Evolutionary conservation across 2,888 invertebrate species (phyloP), one percentile per base, ranked within the genome.

Genomic region (Ctenicera cuprea): DNA sequence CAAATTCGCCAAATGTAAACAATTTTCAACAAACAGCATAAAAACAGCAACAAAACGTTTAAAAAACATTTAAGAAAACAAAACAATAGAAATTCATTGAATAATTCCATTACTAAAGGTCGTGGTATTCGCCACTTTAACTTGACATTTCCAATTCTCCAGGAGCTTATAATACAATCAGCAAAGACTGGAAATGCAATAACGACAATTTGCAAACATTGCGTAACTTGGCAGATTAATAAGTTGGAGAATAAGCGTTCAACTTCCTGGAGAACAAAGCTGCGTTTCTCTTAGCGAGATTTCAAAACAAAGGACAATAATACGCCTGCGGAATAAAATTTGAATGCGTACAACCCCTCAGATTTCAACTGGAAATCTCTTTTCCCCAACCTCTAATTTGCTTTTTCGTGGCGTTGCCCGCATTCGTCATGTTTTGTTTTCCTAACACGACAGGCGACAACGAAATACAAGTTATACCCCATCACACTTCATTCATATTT

Each of bases 61-160:
- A n/a, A 5, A 22, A 18, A 16, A 20, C 11, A 11, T 22, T 20
- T 11, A n/a, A 14, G n/a, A 16, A 2, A 62, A 43, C n/a, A 26
- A 38, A 38, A 59, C 59, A 38, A 59, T 59, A 57, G 16, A 30
- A 43, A 62, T n/a, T 43, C 30, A 43, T 45, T 20, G 45, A 41
- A 62, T 62, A 14, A 26, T 45, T 41, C 9, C n/a, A 52, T 16
- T 43, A 9, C 43, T 62, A 62, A 62, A 62, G 62, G 62, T 62
- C 62, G 45, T 45, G 62, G 45, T 30, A 16, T 62, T 45, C 61
- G 30, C 62, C 20, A 30, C 37, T n/a, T n/a, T n/a, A n/a, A n/a
- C n/a, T 59, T 38, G 20, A 38, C 18, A 59, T 59, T 38, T 59
- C 11, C 59, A 59, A 38, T 37, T 18, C 38, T 12, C 37, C 38